These are phyloP conservation scores for Embidobia sp. DNA, from an alignment of 2,888 invertebrate genomes.

Conservation along the genomic window DNA sequence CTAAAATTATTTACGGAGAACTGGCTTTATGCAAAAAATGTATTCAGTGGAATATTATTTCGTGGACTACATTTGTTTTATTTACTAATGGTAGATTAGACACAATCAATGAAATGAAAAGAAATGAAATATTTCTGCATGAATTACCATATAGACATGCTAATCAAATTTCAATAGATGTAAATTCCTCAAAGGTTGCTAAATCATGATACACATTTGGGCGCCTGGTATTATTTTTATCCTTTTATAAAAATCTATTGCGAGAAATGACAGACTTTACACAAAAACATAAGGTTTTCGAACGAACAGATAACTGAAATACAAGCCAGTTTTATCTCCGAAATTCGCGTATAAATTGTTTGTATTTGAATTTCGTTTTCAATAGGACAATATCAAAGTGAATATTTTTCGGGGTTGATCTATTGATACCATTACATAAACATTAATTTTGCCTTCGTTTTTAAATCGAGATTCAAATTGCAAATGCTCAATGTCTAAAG, in stretches of 20 bases:
- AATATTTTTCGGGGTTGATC: not conserved
- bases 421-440: not conserved
- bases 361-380: not conserved
- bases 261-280: constrained; percentile 23
- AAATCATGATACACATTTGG: constrained; percentile 29
- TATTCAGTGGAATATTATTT: not conserved
- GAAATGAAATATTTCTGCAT: constrained; percentile 26
- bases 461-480: too few relatives aligned
- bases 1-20: too few relatives aligned
- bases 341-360: constrained; percentile 12
- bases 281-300: constrained; percentile 5
- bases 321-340: not conserved
- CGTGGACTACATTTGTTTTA: not conserved
- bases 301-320: constrained; percentile 6
- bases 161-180: constrained; percentile 40
- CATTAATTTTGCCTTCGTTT: too few relatives aligned
- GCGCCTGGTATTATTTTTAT: constrained; percentile 10
- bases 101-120: constrained; percentile 21
- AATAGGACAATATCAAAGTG: not conserved
- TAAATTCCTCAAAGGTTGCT: constrained; percentile 40
- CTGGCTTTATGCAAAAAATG: too few relatives aligned
- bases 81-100: constrained; percentile 14
- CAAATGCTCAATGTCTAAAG: too few relatives aligned
- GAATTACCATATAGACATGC: constrained; percentile 39
- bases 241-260: constrained; percentile 19